phyloP scores from a whole-genome alignment of 2,797 vertebrate species.

The Cephalopachus bancanus region DNA sequence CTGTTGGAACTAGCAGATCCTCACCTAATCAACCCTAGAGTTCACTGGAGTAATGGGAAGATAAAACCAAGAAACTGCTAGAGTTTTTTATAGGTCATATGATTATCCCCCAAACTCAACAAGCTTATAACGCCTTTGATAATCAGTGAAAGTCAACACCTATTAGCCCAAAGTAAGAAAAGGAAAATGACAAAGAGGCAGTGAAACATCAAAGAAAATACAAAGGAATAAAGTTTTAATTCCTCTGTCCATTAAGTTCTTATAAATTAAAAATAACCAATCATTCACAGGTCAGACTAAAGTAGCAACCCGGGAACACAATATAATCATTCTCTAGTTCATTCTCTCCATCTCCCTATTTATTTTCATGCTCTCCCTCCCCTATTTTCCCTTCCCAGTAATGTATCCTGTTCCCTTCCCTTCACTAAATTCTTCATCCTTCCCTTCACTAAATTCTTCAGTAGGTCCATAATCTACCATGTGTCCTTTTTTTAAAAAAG shows the following conservation, averaged over 20 bases:
- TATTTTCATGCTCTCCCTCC: not conserved
- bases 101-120: not conserved
- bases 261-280: conserved; percentile 43
- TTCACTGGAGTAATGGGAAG: not conserved
- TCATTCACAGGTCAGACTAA: not conserved
- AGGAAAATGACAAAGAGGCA: conserved; percentile 47
- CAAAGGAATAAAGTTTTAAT: conserved; percentile 29
- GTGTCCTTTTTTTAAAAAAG: conserved; percentile 2
- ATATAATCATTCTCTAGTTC: not conserved
- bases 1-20: not conserved
- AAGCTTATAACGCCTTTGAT: not conserved
- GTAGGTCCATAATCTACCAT: not conserved
- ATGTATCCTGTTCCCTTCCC: not conserved
- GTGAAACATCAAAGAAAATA: conserved; percentile 29
- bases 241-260: conserved; percentile 13
- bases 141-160: conserved; percentile 8
- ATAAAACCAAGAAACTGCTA: not conserved
- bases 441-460: conserved; percentile 14
- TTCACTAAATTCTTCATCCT: not conserved
- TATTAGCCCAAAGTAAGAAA: conserved; percentile 32
- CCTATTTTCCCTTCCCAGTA: too few species aligned
- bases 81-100: not conserved
- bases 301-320: not conserved
- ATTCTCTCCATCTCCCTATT: not conserved
- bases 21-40: not conserved